phyloP scores from a whole-genome alignment of 2,797 vertebrate genomes.

The Parotocinclus haroldoi region DNA sequence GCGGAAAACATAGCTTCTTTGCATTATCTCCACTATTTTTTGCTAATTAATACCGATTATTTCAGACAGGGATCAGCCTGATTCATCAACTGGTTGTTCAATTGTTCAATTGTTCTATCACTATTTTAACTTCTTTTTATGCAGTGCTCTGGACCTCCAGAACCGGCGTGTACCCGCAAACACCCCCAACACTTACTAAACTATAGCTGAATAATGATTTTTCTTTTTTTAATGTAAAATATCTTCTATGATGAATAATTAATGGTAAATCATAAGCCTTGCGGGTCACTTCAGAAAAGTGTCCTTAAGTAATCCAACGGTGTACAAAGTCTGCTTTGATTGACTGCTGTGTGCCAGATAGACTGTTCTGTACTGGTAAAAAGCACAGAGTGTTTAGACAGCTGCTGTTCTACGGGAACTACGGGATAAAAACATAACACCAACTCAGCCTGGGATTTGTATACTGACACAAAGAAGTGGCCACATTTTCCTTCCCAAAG shows the following conservation, averaged over 20 bases:
- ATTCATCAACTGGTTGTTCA: neutral
- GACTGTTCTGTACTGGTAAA: constrained; percentile 20
- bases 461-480: constrained; percentile 11
- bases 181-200: neutral
- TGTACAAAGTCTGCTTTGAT: neutral
- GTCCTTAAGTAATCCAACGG: neutral
- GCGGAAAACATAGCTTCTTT: no score
- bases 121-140: no score
- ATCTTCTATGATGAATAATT: no score
- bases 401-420: constrained; percentile 24
- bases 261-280: no score
- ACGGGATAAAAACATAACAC: constrained; percentile 6
- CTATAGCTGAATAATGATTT: no score
- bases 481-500: constrained; percentile 37
- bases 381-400: constrained; percentile 28
- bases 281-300: neutral
- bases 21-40: no score
- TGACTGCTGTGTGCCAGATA: constrained; percentile 6
- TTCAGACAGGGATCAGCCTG: no score
- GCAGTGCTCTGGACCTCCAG: neutral
- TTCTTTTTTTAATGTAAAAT: no score
- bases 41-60: no score
- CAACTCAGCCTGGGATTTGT: constrained; percentile 14
- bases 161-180: neutral
- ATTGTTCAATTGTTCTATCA: no score